Evolutionary conservation across 2,888 invertebrate species (phyloP).

Genomic region (Macrophya alboannulata): DNA sequence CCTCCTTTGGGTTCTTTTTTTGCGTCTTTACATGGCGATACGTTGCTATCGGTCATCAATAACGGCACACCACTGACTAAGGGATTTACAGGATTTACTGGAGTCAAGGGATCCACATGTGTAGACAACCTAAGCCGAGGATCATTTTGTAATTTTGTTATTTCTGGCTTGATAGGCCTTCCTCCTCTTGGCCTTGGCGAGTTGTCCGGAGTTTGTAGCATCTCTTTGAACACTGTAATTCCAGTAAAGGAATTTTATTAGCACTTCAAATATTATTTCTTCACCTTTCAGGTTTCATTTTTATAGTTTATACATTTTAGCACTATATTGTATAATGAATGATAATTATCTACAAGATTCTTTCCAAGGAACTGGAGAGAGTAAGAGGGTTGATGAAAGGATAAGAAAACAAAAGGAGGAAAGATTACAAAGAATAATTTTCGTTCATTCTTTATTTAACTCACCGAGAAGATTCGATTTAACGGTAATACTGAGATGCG

Average conservation of each 20-base stretch:
- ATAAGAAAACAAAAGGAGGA: background rate
- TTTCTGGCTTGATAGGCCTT: constrained; percentile 80
- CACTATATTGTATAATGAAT: background rate
- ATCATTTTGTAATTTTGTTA: constrained; percentile 82
- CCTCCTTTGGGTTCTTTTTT: constrained; percentile 86
- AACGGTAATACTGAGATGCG: constrained; percentile 97
- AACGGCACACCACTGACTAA: constrained; percentile 75
- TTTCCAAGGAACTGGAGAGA: background rate
- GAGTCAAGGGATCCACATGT: constrained; percentile 84
- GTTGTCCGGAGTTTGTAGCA: constrained; percentile 90
- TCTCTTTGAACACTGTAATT: constrained; percentile 84
- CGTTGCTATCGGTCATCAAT: constrained; percentile 75
- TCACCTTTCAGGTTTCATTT: background rate
- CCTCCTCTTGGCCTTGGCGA: constrained; percentile 90
- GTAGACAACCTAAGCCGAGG: constrained; percentile 90
- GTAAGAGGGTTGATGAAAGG: background rate
- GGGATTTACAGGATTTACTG: constrained; percentile 72
- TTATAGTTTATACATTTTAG: background rate
- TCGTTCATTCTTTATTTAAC: constrained; percentile 57
- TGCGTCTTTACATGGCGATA: constrained; percentile 79
- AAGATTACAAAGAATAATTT: background rate
- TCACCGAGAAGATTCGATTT: constrained; percentile 96
- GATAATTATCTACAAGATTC: background rate
- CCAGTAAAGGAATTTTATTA: background rate
- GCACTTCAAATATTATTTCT: background rate